Conservation (phyloP, 2,797 vertebrate species). For the Ispidina lecontei region DNA sequence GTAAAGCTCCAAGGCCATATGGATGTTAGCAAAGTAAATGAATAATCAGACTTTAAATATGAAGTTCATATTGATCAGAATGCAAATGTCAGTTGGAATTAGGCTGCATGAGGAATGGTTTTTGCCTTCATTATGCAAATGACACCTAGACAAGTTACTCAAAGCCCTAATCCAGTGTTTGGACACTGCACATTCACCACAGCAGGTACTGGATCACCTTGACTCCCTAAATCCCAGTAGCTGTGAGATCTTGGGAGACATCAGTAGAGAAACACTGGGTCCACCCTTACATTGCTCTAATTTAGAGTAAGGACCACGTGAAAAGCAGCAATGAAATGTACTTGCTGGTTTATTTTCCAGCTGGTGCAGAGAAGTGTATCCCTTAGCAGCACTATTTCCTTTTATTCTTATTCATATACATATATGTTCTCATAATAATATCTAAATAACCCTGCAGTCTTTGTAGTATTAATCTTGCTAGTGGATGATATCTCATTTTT, state of each 20-base stretch:
- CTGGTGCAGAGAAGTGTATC: neutral
- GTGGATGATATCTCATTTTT: neutral
- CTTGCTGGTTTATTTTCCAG: neutral
- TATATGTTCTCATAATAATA: neutral
- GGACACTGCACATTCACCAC: rapidly evolving
- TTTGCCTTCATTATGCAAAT: neutral
- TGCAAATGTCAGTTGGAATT: slow-evolving; percentile 15
- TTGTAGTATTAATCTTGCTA: neutral
- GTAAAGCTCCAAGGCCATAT: neutral
- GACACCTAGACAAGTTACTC: neutral
- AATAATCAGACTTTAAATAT: slow-evolving; percentile 6
- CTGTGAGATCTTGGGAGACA: neutral
- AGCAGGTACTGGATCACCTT: neutral
- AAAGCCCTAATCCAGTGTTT: neutral
- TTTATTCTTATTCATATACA: neutral
- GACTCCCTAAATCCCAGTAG: neutral
- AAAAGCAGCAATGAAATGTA: neutral
- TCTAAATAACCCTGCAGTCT: neutral
- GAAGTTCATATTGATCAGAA: slow-evolving; percentile 20
- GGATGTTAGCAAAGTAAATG: neutral
- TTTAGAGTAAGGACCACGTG: neutral
- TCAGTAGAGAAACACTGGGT: neutral
- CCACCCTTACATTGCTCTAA: neutral
- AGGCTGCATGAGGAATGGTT: neutral
- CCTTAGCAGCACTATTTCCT: neutral